Base-by-base conservation (phyloP, 2,888 invertebrate species). In the Aleiodes testaceus region DNA sequence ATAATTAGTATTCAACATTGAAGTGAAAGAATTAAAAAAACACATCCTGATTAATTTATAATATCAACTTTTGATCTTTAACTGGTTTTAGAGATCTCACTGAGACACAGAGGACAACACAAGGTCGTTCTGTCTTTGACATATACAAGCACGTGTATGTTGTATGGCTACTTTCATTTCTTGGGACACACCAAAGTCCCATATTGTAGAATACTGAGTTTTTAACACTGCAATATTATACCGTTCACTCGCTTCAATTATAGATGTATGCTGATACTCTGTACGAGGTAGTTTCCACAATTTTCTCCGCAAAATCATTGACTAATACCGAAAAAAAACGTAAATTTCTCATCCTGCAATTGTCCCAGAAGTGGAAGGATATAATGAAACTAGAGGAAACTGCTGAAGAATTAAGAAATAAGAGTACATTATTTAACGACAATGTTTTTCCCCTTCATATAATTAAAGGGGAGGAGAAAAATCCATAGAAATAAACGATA, bases 361-460 rank as follows among this genome's bases (percentile, higher is more conserved):
- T 36, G 11, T 36, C 9, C 2, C 9, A 36, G 11, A 36, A 36
- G 11, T 9, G 36, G 36, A 36, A 11, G 36, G 9, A 36, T 6
- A 26, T 11, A 36, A 36, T 36, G 30, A 47, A 50, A 44, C 53
- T 55, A 64, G 72, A 70, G 70, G 72, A 72, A 74, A 70, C 68
- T 18, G 20, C n/a, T 64, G 22, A 14, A 45, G 65, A 53, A 72
- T 69, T 47, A 68, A 69, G 47, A 72, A 20, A 69, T 9, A 44
- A 52, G 5, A 45, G 42, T 14, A 53, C 42, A 72, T 18, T 36
- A 30, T 26, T 2, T 11, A 49, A 49, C 26, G 9, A 9, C 45
- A 44, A 50, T 20, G 49, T 44, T 59, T 18, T 11, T 30, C 12
- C 9, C 36, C 9, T 36, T 12, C 7, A 55, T 55, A 30, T 36